Evolutionary conservation across 1,140 invertebrate genomes (phyloP).

Genomic region (Whitmania pigra): DNA sequence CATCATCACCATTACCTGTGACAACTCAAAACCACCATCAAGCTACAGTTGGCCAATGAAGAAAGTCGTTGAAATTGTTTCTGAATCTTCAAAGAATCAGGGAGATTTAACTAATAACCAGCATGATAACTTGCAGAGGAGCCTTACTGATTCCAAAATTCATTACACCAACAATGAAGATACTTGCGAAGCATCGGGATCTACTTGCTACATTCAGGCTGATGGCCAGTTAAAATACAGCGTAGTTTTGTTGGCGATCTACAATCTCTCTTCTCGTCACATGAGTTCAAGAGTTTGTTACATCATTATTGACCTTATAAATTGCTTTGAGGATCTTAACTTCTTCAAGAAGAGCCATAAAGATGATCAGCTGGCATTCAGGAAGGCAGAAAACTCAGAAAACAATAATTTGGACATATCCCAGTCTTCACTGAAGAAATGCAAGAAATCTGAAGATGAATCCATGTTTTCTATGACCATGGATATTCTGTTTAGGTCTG

Average conservation of each 20-base stretch:
- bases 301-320: slow-evolving; percentile 73
- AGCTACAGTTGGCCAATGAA: not conserved
- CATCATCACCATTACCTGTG: slow-evolving; percentile 88
- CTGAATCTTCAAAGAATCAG: slow-evolving; percentile 1
- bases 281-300: slow-evolving; percentile 75
- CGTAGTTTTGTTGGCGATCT: slow-evolving; percentile 72
- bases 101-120: slow-evolving; percentile 1
- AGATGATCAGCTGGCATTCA: slow-evolving; percentile 10
- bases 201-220: slow-evolving; percentile 77
- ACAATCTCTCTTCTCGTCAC: slow-evolving; percentile 63
- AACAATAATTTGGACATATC: slow-evolving; percentile 15
- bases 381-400: slow-evolving; percentile 22
- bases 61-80: not conserved
- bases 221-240: slow-evolving; percentile 83
- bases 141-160: slow-evolving; percentile 86
- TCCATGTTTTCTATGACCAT: not conserved
- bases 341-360: slow-evolving; percentile 44
- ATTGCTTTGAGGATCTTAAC: slow-evolving; percentile 74
- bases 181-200: slow-evolving; percentile 51
- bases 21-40: slow-evolving; percentile 45
- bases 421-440: slow-evolving; percentile 8
- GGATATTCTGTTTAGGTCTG: slow-evolving; percentile 12
- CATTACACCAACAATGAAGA: slow-evolving; percentile 53
- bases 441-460: slow-evolving; percentile 22
- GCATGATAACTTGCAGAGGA: slow-evolving; percentile 46